Evolutionary conservation across 2,113 vertebrate genomes (phyloP).

Genomic region (Chionis minor): DNA sequence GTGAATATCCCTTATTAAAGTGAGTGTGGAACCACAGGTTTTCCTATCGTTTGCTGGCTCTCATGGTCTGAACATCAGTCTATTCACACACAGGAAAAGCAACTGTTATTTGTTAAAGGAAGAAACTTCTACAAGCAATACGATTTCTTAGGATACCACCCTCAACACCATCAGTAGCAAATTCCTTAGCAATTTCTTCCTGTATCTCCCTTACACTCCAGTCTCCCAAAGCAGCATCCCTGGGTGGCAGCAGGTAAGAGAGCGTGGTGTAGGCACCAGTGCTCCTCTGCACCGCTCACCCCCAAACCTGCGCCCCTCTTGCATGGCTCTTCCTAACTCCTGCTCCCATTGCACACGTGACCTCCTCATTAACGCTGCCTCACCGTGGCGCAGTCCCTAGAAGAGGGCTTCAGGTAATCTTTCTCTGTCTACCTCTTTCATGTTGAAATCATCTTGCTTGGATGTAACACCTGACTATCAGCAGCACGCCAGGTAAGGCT

Average conservation of each 20-base stretch:
- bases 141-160: not conserved
- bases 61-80: not conserved
- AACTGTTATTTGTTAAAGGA: not conserved
- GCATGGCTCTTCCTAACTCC: not conserved
- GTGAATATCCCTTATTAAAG: not conserved
- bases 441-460: not conserved
- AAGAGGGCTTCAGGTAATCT: not conserved
- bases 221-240: accelerated
- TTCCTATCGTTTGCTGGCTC: not conserved
- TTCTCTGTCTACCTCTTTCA: not conserved
- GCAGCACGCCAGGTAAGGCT: not conserved
- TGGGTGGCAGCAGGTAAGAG: not conserved
- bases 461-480: accelerated
- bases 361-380: not conserved
- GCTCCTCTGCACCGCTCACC: not conserved
- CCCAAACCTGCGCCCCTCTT: not conserved
- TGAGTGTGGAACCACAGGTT: not conserved
- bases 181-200: not conserved
- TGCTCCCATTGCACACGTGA: not conserved
- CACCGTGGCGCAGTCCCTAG: not conserved
- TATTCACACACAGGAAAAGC: not conserved
- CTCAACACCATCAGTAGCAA: not conserved
- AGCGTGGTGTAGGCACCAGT: accelerated
- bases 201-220: not conserved
- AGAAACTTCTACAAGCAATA: not conserved